A percentile compares a stretch with the other conserved stretches of the same genome.
These are phyloP conservation scores for Ryuthela nishihirai DNA, from an alignment of 2,888 invertebrate species.

Conservation along the genomic window DNA sequence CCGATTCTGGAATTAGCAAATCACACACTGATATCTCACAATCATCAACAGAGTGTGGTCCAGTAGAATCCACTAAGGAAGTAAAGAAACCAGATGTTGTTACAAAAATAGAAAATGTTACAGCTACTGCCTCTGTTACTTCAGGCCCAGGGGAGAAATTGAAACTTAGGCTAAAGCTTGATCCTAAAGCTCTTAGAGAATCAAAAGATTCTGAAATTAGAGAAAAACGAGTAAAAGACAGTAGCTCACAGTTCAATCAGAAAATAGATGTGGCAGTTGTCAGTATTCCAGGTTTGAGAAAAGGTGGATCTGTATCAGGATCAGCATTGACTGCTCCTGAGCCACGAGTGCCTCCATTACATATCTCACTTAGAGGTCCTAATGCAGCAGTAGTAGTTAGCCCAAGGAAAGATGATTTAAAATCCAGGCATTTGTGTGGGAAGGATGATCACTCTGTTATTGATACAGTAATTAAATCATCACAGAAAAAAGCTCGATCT, in stretches of 20 bases:
- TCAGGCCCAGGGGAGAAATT: slow-evolving; percentile 64
- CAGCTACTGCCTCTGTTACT: slow-evolving; percentile 21
- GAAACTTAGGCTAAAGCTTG: slow-evolving; percentile 74
- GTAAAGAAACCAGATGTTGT: slow-evolving; percentile 11
- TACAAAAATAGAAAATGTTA: slow-evolving; percentile 1
- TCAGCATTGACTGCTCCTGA: slow-evolving; percentile 52
- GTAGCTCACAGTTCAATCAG: slow-evolving; percentile 52
- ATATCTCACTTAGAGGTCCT: slow-evolving; percentile 77
- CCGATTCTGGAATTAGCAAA: slow-evolving; percentile 41
- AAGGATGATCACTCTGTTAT: slow-evolving; percentile 20
- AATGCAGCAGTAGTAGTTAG: slow-evolving; percentile 73
- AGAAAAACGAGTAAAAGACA: slow-evolving; percentile 27
- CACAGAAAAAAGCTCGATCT: slow-evolving; percentile 28
- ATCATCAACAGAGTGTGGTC: slow-evolving; percentile 31
- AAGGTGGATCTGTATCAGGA: slow-evolving; percentile 4
- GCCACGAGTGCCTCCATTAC: slow-evolving; percentile 78
- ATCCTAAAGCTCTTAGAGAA: slow-evolving; percentile 48
- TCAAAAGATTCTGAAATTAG: slow-evolving; percentile 36
- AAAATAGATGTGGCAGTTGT: slow-evolving; percentile 75
- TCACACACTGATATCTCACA: slow-evolving; percentile 40
- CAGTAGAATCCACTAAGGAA: slow-evolving; percentile 21
- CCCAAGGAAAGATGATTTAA: slow-evolving; percentile 40
- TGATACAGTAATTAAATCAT: slow-evolving; percentile 13
- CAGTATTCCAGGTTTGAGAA: slow-evolving; percentile 52
- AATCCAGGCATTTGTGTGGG: slow-evolving; percentile 18